These are phyloP conservation scores for Archilochus colubris DNA, from an alignment of 2,113 vertebrate species.

Conservation along the genomic window DNA sequence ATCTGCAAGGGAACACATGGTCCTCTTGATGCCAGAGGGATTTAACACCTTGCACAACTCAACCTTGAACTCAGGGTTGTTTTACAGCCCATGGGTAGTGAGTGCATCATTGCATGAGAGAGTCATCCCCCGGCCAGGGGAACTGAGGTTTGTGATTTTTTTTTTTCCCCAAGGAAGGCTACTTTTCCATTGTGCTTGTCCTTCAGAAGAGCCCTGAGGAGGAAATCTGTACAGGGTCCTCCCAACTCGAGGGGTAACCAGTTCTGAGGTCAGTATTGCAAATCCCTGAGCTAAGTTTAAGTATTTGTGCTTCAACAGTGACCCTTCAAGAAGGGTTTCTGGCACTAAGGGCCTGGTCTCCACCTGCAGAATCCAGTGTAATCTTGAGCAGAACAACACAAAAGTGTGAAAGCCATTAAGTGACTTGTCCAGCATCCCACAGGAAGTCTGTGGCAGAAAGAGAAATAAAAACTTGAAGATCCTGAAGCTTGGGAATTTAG, in stretches of 20 bases:
- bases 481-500: neutral
- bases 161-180: neutral
- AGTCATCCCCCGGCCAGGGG: neutral
- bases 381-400: slow-evolving; percentile 39
- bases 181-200: neutral
- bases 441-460: slow-evolving; percentile 59
- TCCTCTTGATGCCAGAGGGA: fast-evolving
- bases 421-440: neutral
- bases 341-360: neutral
- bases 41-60: neutral
- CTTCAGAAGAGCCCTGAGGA: neutral
- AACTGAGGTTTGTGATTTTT: neutral
- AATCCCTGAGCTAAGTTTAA: neutral
- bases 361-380: neutral
- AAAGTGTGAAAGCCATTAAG: slow-evolving; percentile 11
- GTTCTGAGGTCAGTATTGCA: neutral
- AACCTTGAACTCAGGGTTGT: neutral
- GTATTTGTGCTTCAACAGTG: neutral
- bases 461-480: slow-evolving; percentile 18
- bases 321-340: neutral
- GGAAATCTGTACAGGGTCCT: neutral
- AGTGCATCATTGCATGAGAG: neutral
- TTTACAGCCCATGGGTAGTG: neutral
- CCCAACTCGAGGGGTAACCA: neutral
- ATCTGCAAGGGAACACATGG: fast-evolving